Evolutionary conservation across 1,140 invertebrate genomes (phyloP), one percentile per base, ranked within the genome.

Genomic region (Lethrus apterus): DNA sequence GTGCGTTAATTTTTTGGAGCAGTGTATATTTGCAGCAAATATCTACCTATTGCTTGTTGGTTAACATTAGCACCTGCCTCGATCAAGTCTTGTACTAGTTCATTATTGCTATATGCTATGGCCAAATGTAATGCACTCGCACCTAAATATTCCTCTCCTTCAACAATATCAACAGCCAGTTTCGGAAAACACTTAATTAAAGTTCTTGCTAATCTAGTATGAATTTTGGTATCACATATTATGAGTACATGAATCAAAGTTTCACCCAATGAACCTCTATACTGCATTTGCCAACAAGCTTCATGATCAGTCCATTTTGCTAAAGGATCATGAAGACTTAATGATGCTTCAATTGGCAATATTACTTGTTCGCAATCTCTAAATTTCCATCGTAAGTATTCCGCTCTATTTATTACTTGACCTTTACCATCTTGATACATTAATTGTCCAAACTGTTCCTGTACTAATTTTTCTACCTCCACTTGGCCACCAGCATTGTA

Each of bases 281-380:
- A 92, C 55, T 93, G 86, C 83, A 98, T 89, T 66, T 95, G 89
- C 95, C 95, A 99, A 62, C 93, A 96, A 0, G 90, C 90, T 48
- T 89, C 83, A 64, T 94, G 90, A 62, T 93, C 89, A 42, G 74
- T 74, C 89, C 89, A 93, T 54, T 86, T 85, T 1, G 81, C 80
- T 3, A 92, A 66, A 0, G 88, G 89, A 69, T 93, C 89, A 59
- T 87, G 85, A 1, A 78, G 75, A 14, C 81, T 84, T 0, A 87
- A 68, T 0, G 81, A 86, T 0, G 84, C 81, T 64, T 91, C 86
- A 43, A 92, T 88, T 3, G 86, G 86, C 31, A 92, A 67, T 2
- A 84, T 78, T 0, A 91, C 84, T 67, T 86, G 80, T 48, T 86
- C 81, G 33, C 86, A 76, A 58, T 89, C 86, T n/a, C 87, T 74